These are phyloP conservation scores for Andrena bicolor DNA, from an alignment of 2,888 invertebrate species.

Conservation along the genomic window DNA sequence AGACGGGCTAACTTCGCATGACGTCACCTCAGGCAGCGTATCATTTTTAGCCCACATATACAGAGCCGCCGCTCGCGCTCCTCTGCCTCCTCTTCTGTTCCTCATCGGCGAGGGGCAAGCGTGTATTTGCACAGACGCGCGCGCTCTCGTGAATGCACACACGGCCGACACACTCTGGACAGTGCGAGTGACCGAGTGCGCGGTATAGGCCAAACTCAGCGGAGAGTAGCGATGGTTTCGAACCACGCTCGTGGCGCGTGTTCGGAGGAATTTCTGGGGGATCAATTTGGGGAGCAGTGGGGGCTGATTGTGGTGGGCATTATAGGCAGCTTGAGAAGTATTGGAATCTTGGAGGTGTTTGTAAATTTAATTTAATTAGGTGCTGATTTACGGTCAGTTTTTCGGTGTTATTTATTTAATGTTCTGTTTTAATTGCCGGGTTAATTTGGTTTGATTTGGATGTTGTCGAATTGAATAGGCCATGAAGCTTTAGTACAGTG, in stretches of 20 bases:
- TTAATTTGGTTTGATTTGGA: no score
- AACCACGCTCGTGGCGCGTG: background rate
- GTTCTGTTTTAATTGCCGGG: no score
- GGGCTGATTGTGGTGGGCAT: no score
- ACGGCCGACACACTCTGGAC: constrained; percentile 50
- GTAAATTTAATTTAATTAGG: no score
- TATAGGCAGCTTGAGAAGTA: no score
- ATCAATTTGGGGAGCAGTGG: no score
- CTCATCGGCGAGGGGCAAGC: background rate
- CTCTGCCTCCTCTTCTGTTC: background rate
- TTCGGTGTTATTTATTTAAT: no score
- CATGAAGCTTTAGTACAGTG: no score
- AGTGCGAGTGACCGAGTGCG: constrained; percentile 66
- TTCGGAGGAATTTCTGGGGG: no score
- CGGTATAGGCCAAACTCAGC: constrained; percentile 43
- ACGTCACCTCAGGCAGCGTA: constrained; percentile 77
- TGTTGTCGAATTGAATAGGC: no score
- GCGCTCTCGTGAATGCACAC: constrained; percentile 28
- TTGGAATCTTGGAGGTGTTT: no score
- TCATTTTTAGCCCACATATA: constrained; percentile 80
- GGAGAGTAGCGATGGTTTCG: constrained; percentile 30
- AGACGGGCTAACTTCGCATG: constrained; percentile 72
- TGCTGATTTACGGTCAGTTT: no score
- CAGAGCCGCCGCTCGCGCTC: constrained; percentile 24
- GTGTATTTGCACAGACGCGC: constrained; percentile 25